phyloP scores from a whole-genome alignment of 2,113 vertebrate genomes.

The Gopherus flavomarginatus region DNA sequence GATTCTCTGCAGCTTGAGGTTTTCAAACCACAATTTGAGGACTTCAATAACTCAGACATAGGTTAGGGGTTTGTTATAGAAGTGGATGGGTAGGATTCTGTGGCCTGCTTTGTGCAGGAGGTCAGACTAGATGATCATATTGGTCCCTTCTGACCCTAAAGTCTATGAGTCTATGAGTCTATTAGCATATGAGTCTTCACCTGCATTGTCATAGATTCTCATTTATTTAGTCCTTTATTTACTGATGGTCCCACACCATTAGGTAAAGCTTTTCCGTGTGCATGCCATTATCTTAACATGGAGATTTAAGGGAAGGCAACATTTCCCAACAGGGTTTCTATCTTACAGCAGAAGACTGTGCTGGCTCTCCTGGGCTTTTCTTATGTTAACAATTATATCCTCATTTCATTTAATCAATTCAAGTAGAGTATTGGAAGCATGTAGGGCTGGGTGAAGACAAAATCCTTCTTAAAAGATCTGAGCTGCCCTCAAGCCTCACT shows the following conservation, averaged over 20 bases:
- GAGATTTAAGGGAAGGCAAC: background rate
- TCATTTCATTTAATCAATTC: background rate
- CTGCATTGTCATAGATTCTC: slow-evolving; percentile 22
- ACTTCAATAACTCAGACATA: too few species aligned
- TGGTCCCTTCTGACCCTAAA: too few species aligned
- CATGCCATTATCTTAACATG: background rate
- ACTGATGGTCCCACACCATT: slow-evolving; percentile 15
- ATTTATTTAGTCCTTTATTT: slow-evolving; percentile 42
- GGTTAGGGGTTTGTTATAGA: too few species aligned
- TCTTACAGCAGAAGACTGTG: background rate
- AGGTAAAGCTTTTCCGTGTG: background rate
- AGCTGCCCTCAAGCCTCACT: accelerated
- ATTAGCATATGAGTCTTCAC: too few species aligned
- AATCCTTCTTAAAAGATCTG: background rate
- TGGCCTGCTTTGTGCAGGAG: too few species aligned
- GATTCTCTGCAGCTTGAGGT: too few species aligned
- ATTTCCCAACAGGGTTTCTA: background rate
- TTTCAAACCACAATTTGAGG: too few species aligned
- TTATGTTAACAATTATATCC: background rate
- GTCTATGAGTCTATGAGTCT: too few species aligned
- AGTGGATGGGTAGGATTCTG: too few species aligned
- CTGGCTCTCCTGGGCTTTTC: background rate
- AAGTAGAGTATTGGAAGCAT: background rate
- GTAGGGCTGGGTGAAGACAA: background rate
- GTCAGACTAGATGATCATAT: too few species aligned